phyloP scores from a whole-genome alignment of 2,797 vertebrate species.

The Smutsia gigantea region DNA sequence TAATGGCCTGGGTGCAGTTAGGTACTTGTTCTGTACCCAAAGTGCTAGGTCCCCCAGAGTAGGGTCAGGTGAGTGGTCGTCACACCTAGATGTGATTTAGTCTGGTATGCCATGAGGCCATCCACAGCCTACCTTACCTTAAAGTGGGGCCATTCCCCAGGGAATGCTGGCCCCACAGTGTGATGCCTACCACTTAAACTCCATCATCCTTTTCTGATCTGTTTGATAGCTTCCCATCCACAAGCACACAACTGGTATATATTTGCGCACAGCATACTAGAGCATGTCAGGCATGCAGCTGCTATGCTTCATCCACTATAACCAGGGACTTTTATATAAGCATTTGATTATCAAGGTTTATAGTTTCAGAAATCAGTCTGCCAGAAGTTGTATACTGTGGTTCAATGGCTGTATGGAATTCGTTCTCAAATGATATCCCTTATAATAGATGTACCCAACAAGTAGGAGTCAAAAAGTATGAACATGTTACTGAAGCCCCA shows the following conservation, averaged over 20 bases:
- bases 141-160: background rate
- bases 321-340: background rate
- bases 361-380: background rate
- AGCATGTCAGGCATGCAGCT: background rate
- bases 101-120: background rate
- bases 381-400: background rate
- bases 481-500: background rate
- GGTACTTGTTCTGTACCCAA: background rate
- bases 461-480: background rate
- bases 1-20: background rate
- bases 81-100: background rate
- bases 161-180: background rate
- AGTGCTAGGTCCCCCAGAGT: background rate
- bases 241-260: background rate
- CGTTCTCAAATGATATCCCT: background rate
- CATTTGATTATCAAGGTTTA: background rate
- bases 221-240: background rate
- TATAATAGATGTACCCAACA: background rate
- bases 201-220: background rate
- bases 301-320: background rate
- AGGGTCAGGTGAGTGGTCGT: background rate
- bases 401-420: background rate
- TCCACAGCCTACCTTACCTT: background rate
- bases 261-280: background rate
- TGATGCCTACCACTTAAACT: background rate